Conservation (phyloP, 2,113 vertebrate genomes). For the Heterochromis multidens region DNA sequence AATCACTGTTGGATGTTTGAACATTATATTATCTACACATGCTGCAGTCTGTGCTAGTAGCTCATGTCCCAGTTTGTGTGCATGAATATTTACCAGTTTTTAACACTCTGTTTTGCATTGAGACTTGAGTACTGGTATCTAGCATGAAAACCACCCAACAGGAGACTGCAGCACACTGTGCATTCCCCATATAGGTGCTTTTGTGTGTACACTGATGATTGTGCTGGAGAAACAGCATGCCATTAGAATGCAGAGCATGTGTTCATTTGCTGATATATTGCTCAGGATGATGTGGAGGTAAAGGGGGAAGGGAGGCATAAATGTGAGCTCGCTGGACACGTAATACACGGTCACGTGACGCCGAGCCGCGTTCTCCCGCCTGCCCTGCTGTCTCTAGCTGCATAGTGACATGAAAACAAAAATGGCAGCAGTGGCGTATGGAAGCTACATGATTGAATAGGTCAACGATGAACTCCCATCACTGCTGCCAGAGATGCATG, state of each 20-base stretch:
- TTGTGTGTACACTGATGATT: neutral
- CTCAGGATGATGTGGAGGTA: slow-evolving; percentile 5
- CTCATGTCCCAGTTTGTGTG: neutral
- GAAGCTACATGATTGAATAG: slow-evolving; percentile 23
- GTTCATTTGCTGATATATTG: neutral
- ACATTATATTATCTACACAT: neutral
- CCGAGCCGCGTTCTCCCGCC: neutral
- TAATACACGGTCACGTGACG: neutral
- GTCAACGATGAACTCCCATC: slow-evolving; percentile 27
- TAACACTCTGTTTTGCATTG: neutral
- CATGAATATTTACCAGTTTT: neutral
- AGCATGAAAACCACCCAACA: neutral
- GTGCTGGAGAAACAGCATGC: neutral
- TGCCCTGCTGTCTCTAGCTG: neutral
- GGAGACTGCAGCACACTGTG: neutral
- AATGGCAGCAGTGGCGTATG: slow-evolving; percentile 20
- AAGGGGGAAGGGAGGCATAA: neutral
- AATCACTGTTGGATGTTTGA: neutral
- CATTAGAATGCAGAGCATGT: slow-evolving; percentile 37
- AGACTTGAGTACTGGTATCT: neutral
- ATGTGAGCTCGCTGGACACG: neutral
- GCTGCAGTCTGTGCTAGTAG: neutral
- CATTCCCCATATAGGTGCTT: neutral
- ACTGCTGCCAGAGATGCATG: slow-evolving; percentile 5
- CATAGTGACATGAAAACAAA: neutral